Percentiles rank a stretch among this genome's conserved stretches.
Conservation (phyloP, 2,113 vertebrate genomes). For the Periophthalmodon schlosseri region DNA sequence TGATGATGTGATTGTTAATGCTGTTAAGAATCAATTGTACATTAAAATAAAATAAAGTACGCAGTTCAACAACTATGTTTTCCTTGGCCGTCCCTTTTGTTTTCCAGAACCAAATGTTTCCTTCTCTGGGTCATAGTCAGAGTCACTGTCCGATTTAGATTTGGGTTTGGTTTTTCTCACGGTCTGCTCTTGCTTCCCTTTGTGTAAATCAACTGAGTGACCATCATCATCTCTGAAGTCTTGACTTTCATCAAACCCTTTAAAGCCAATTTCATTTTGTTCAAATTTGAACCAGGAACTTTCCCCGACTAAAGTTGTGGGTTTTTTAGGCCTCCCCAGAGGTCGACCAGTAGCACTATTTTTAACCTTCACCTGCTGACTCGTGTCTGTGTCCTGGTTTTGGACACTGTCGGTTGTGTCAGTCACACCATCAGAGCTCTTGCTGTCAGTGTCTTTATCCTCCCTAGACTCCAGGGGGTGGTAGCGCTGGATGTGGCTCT, state of each 20-base stretch:
- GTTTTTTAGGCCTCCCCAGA: constrained; percentile 39
- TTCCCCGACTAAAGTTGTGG: not conserved
- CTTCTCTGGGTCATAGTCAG: constrained; percentile 4
- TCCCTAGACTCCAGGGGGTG: constrained; percentile 18
- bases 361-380: not conserved
- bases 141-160: not conserved
- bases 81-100: constrained; percentile 12
- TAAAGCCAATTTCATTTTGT: too few relatives aligned
- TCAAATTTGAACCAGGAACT: not conserved
- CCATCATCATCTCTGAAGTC: not conserved
- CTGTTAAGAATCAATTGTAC: not conserved
- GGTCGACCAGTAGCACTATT: constrained; percentile 40
- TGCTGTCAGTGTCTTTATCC: not conserved
- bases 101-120: constrained; percentile 2
- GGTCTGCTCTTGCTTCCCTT: not conserved
- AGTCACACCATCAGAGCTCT: not conserved
- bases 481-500: constrained; percentile 53
- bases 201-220: constrained; percentile 1
- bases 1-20: not conserved
- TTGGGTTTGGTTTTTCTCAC: not conserved
- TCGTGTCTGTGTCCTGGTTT: not conserved
- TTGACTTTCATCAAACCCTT: constrained; percentile 10
- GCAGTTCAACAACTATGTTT: not conserved
- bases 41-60: not conserved
- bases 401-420: constrained; percentile 1